These are phyloP conservation scores for Chironomus tepperi DNA, from an alignment of 1,140 invertebrate genomes.

Conservation along the genomic window DNA sequence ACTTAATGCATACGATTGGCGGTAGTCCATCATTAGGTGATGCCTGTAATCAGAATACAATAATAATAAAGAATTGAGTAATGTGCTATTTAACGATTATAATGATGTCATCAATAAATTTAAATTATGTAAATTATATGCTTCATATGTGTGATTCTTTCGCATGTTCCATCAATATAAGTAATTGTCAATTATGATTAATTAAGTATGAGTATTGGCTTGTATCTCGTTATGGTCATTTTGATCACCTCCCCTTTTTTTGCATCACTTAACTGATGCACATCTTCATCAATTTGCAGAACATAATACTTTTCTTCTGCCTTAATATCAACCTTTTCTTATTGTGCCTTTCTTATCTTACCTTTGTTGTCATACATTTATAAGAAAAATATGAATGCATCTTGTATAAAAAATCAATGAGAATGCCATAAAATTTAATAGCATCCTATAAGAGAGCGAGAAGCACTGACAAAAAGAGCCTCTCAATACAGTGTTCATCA, in stretches of 20 bases:
- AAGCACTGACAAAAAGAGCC: no score
- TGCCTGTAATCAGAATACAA: slow-evolving; percentile 28
- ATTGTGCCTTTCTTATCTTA: no score
- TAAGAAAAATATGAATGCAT: no score
- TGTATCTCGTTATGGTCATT: neutral
- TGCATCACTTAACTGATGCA: neutral
- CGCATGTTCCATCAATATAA: neutral
- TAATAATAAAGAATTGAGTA: neutral
- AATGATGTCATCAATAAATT: slow-evolving; percentile 14
- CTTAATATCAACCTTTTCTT: no score
- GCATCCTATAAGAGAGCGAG: no score
- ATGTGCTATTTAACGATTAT: neutral
- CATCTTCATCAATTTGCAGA: slow-evolving; percentile 11
- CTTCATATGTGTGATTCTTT: slow-evolving; percentile 2
- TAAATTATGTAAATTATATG: slow-evolving; percentile 18
- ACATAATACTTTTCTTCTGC: neutral
- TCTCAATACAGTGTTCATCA: neutral
- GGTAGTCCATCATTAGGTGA: slow-evolving; percentile 36
- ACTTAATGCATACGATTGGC: slow-evolving; percentile 33
- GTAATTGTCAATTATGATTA: slow-evolving; percentile 12
- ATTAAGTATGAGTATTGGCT: neutral
- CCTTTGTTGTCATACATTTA: no score
- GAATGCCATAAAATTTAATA: no score
- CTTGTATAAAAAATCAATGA: no score
- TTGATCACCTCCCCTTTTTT: neutral